phyloP scores from a whole-genome alignment of 2,888 invertebrate species.

The Tetanocera ferruginea region DNA sequence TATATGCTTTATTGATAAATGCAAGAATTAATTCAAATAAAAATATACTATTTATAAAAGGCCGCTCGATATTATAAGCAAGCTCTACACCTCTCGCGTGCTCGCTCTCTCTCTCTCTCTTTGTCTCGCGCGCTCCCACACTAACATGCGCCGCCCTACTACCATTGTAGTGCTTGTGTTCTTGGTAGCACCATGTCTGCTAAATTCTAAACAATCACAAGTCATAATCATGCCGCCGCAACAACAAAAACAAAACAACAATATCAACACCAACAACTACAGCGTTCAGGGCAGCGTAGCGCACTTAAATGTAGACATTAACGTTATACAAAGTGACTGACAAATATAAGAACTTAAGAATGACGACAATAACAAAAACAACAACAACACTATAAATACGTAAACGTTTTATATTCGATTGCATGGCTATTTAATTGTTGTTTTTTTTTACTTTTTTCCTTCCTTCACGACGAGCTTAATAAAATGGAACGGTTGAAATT shows the following conservation, averaged over 20 bases:
- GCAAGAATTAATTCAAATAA: not conserved
- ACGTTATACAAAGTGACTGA: not conserved
- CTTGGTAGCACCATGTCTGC: not conserved
- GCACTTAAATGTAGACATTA: conserved; percentile 15
- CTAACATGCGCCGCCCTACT: too few species aligned
- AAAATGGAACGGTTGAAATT: not conserved
- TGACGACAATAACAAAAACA: not conserved
- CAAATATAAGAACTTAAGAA: not conserved
- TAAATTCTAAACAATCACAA: not conserved
- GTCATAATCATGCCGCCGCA: not conserved
- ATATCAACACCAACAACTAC: too few species aligned
- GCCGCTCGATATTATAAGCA: not conserved
- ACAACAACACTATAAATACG: not conserved
- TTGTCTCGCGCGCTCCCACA: too few species aligned
- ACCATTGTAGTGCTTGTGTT: not conserved
- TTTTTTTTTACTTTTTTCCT: not conserved
- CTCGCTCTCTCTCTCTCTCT: not conserved
- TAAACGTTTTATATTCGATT: not conserved
- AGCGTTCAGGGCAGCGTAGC: not conserved
- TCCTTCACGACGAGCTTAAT: not conserved
- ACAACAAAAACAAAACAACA: not conserved
- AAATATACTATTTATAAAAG: not conserved
- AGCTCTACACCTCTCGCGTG: not conserved
- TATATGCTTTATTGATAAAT: not conserved
- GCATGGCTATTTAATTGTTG: not conserved